Base-by-base conservation (phyloP, 1,140 invertebrate genomes). In the Drosophila sp. region DNA sequence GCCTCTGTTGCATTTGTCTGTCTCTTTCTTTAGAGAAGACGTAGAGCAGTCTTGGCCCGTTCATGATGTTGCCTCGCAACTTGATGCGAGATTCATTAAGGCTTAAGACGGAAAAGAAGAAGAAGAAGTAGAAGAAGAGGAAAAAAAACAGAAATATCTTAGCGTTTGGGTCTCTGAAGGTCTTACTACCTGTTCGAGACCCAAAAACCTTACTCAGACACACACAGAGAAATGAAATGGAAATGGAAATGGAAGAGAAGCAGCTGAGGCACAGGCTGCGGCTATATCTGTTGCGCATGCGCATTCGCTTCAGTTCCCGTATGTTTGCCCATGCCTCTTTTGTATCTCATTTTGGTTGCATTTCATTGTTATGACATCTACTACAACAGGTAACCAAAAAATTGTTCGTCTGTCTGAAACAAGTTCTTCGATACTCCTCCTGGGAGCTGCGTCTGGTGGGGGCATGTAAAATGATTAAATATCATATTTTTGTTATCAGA, bases 321-420 rank as follows among this genome's bases (percentile, higher is more conserved):
- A 35, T 65, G 30, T 30, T 54, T 56, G 30, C 47, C 35, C 61
- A 61, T 62, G 50, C 47, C 47, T 78, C 70, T 77, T 83, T 87
- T 87, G 84, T 89, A 84, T 89, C 80, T 83, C 55, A 50, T 72
- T 78, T 64, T 60, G 69, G 83, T 71, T 87, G 84, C 85, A 85
- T 90, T 90, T 90, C 86, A 90, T 90, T 90, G 85, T 90, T 90
- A 90, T 90, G 84, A 89, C 84, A 89, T 89, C 80, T 83, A 74
- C 17, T 17, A 17, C 17, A 17, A 17, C 84, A 89, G 84, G 84
- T 89, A 89, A 89, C 80, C 17, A 17, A 17, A 89, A 90, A 89
- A 80, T 84, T 84, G 76, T 70, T 32, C 47, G 64, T 60, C 47
- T 57, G 64, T 60, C 50, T 47, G 58, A 64, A 87, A 87, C 84